Evolutionary conservation across 2,797 vertebrate genomes (phyloP).

Genomic region (Propithecus perrieri): DNA sequence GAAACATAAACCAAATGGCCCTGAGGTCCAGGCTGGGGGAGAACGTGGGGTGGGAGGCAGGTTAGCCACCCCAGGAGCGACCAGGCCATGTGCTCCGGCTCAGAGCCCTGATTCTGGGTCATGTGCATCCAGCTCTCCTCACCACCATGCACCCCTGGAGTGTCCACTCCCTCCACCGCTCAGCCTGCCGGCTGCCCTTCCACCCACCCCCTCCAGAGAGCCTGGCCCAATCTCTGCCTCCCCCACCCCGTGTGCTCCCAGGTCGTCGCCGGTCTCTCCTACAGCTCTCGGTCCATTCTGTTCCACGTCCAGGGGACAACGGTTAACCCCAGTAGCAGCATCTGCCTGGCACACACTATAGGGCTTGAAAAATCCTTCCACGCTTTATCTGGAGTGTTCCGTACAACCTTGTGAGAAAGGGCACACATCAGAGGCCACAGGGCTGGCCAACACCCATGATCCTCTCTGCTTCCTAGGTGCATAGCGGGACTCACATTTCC

Average conservation of each 20-base stretch:
- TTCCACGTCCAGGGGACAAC: fast-evolving
- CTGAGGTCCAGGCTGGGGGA: no score
- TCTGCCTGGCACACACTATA: not conserved
- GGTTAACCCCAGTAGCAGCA: no score
- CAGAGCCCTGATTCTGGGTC: not conserved
- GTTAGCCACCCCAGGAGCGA: not conserved
- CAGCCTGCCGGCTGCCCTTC: not conserved
- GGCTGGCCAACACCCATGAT: fast-evolving
- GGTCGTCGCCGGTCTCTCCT: not conserved
- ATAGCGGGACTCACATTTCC: not conserved
- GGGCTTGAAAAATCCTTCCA: not conserved
- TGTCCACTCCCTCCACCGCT: no score
- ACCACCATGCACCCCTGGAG: no score
- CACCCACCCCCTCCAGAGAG: fast-evolving
- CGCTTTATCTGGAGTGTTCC: not conserved
- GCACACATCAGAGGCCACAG: not conserved
- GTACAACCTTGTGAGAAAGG: not conserved
- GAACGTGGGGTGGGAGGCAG: no score
- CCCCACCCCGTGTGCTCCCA: not conserved
- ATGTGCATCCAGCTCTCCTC: not conserved
- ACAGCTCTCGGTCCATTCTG: not conserved
- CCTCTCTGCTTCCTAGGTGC: no score
- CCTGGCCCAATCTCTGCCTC: not conserved
- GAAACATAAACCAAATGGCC: no score
- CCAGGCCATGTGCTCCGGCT: not conserved